Conservation (phyloP, 2,888 invertebrate species). For the Baccha elongata region DNA sequence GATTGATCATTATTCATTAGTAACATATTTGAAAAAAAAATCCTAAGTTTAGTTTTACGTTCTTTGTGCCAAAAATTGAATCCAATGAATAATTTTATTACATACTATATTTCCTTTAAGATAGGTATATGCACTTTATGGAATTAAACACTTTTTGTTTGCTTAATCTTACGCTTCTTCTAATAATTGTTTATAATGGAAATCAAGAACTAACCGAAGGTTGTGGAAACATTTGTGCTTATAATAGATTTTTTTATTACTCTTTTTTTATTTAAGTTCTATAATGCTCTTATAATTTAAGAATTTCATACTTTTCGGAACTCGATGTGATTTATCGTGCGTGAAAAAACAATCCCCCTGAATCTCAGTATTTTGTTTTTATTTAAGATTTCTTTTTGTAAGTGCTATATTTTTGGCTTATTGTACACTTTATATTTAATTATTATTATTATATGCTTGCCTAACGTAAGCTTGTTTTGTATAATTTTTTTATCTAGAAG, state of each 20-base stretch:
- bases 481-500: slow-evolving; percentile 13
- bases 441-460: neutral
- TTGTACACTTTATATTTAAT: neutral
- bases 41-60: slow-evolving; percentile 58
- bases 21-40: slow-evolving; percentile 2
- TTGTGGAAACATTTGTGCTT: slow-evolving; percentile 61
- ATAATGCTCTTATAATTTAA: slow-evolving; percentile 32
- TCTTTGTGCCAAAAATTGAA: slow-evolving; percentile 67
- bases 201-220: slow-evolving; percentile 53
- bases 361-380: slow-evolving; percentile 63
- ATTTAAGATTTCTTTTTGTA: slow-evolving; percentile 26
- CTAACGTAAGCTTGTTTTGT: slow-evolving; percentile 5
- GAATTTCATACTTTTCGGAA: slow-evolving; percentile 18
- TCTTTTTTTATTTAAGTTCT: slow-evolving; percentile 42
- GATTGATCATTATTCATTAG: neutral
- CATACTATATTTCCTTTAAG: slow-evolving; percentile 16
- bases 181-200: slow-evolving; percentile 8
- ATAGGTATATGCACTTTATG: neutral
- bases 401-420: slow-evolving; percentile 18
- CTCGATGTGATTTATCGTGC: slow-evolving; percentile 23
- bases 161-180: neutral
- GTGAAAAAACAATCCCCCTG: slow-evolving; percentile 20
- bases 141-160: neutral
- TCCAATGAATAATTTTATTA: slow-evolving; percentile 40
- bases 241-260: slow-evolving; percentile 30